phyloP scores from a whole-genome alignment of 2,888 invertebrate species.

The Epirrita christyi region DNA sequence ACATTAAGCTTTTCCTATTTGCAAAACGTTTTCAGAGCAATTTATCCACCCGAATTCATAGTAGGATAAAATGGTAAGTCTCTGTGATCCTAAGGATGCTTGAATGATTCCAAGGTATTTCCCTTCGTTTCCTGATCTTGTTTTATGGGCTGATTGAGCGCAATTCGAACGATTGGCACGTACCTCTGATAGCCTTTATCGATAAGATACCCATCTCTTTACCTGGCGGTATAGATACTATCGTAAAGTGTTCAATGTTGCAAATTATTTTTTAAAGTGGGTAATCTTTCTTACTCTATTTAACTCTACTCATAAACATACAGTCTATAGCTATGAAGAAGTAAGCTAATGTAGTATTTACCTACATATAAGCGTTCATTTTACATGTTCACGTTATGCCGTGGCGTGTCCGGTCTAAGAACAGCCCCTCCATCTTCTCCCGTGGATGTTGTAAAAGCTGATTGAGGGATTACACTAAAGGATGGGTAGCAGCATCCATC shows the following conservation, averaged over 20 bases:
- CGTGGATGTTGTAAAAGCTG: no score
- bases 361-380: no score
- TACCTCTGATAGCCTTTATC: conserved; percentile 60
- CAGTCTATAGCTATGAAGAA: no score
- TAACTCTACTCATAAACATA: no score
- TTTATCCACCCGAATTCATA: conserved; percentile 24
- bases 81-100: conserved; percentile 37
- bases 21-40: conserved; percentile 22
- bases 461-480: no score
- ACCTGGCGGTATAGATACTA: conserved; percentile 37
- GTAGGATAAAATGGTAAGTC: conserved; percentile 26
- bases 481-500: no score
- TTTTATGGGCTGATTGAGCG: conserved; percentile 67
- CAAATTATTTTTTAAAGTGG: conserved; percentile 9
- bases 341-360: no score
- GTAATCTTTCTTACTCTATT: neutral
- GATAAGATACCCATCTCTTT: conserved; percentile 49
- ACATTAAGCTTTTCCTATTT: conserved; percentile 18
- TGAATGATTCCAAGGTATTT: conserved; percentile 54
- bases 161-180: conserved; percentile 66
- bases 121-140: conserved; percentile 42
- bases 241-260: conserved; percentile 27
- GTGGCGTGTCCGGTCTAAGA: no score
- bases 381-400: no score
- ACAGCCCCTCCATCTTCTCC: no score